phyloP scores from a whole-genome alignment of 2,797 vertebrate species.

The Oryzias sinensis region DNA sequence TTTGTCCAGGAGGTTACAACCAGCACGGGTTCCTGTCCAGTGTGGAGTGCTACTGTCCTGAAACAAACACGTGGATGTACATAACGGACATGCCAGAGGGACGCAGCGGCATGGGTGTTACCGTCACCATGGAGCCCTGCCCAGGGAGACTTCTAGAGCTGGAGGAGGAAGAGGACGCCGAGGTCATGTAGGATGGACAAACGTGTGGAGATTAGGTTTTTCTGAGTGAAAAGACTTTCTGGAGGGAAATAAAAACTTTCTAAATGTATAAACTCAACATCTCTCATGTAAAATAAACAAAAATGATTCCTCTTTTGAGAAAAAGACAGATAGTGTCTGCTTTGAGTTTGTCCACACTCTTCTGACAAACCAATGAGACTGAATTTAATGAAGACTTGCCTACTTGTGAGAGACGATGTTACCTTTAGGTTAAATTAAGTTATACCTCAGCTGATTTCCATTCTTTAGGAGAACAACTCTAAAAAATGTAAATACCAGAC shows the following conservation, averaged over 20 bases:
- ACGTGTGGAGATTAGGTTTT: not conserved
- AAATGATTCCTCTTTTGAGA: not conserved
- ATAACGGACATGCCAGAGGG: slow-evolving; percentile 74
- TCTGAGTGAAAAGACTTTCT: slow-evolving; percentile 24
- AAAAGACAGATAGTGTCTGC: not conserved
- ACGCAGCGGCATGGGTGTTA: slow-evolving; percentile 83
- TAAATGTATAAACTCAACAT: too few relatives aligned
- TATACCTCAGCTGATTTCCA: slow-evolving; percentile 11
- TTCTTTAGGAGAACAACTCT: slow-evolving; percentile 6
- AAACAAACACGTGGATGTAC: slow-evolving; percentile 75
- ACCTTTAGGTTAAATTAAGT: slow-evolving; percentile 20
- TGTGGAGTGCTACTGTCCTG: slow-evolving; percentile 79
- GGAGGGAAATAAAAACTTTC: not conserved
- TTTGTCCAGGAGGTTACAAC: slow-evolving; percentile 81
- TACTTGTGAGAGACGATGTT: not conserved
- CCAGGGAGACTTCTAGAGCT: slow-evolving; percentile 72
- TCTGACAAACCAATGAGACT: not conserved
- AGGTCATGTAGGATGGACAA: slow-evolving; percentile 17
- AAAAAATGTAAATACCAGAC: not conserved
- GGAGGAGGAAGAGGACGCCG: slow-evolving; percentile 64
- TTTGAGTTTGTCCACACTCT: not conserved
- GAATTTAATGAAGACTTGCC: not conserved
- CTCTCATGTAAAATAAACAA: not conserved
- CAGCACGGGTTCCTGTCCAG: slow-evolving; percentile 80
- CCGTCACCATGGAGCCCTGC: slow-evolving; percentile 87